Evolutionary conservation across 2,888 invertebrate genomes (phyloP).

Genomic region (Rhodophaea formosa): DNA sequence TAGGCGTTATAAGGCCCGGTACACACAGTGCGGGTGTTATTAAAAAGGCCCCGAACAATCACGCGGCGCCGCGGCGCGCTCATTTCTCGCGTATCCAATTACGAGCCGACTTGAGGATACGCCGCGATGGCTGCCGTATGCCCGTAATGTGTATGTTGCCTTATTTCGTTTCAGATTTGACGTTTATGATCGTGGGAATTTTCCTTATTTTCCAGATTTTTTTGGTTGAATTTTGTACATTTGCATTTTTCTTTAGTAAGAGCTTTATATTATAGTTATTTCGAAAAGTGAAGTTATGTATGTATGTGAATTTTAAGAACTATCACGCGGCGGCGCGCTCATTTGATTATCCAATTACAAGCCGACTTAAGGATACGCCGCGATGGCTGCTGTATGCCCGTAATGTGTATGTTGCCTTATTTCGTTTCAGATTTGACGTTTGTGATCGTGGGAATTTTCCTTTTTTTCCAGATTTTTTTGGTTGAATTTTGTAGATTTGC

Average conservation of each 20-base stretch:
- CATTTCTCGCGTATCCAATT: constrained; percentile 67
- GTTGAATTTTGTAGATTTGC: background rate
- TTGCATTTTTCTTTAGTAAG: background rate
- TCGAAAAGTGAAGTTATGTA: too few relatives aligned
- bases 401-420: constrained; percentile 16
- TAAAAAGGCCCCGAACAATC: constrained; percentile 71
- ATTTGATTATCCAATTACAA: constrained; percentile 67
- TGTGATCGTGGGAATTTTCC: constrained; percentile 10
- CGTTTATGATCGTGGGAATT: constrained; percentile 12
- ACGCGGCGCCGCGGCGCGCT: constrained; percentile 54
- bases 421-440: constrained; percentile 17
- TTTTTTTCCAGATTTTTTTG: background rate
- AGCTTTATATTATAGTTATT: too few relatives aligned
- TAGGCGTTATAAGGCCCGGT: constrained; percentile 19
- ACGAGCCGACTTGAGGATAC: constrained; percentile 38
- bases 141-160: constrained; percentile 15
- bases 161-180: constrained; percentile 18
- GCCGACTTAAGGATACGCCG: constrained; percentile 30
- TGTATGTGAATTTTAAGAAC: too few relatives aligned
- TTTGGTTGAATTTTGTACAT: background rate
- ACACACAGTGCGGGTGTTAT: constrained; percentile 51
- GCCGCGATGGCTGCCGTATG: constrained; percentile 17
- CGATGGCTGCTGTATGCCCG: constrained; percentile 17
- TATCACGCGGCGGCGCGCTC: constrained; percentile 60
- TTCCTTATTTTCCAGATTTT: constrained; percentile 1